Evolutionary conservation across 1,140 invertebrate species (phyloP), one percentile per base, ranked within the genome.

Genomic region (Drosophila bocqueti): DNA sequence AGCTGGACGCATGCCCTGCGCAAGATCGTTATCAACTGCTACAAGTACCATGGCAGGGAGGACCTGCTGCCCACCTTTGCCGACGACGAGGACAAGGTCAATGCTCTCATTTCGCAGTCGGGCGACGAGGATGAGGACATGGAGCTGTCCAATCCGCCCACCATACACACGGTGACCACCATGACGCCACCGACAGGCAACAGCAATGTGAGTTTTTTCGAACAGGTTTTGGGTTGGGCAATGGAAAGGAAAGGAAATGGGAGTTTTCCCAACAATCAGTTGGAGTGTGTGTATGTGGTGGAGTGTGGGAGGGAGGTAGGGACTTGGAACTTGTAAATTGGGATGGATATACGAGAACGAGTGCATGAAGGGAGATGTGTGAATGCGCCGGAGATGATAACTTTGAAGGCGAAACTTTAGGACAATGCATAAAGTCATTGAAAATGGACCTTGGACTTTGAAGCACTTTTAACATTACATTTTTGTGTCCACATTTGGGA

Each of bases 1-100:
- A 99, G 98, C 36, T 99, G 98, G 98, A 99, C 98, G 15, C 98
- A 99, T 93, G 98, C 98, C n/a, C 94, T 99, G 61, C 94, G 98
- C 26, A 98, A 99, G 94, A 99, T 99, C 81, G 98, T 99, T 46
- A 98, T 99, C 91, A 99, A 99, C 94, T 99, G 98, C 94, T 99
- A 99, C 94, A 99, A 98, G 94, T 99, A 98, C 94, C 98, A 99
- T 94, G 98, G 98, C 2, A 95, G 98, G 81, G 98, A 99, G 94
- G 98, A 99, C 93, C 94, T 99, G 38, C 94, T 99, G 75, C 98
- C 98, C 7, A 97, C 97, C 18, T 99, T 99, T 94, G 97, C 95
- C 65, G 98, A 99, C 90, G 97, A 98, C 59, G 97, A 98, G 50
- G 97, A 98, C 62, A 97, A 97, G 79, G 94, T 94, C 10, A 94